phyloP scores from a whole-genome alignment of 2,888 invertebrate species.

The Pimpla rufipes region DNA sequence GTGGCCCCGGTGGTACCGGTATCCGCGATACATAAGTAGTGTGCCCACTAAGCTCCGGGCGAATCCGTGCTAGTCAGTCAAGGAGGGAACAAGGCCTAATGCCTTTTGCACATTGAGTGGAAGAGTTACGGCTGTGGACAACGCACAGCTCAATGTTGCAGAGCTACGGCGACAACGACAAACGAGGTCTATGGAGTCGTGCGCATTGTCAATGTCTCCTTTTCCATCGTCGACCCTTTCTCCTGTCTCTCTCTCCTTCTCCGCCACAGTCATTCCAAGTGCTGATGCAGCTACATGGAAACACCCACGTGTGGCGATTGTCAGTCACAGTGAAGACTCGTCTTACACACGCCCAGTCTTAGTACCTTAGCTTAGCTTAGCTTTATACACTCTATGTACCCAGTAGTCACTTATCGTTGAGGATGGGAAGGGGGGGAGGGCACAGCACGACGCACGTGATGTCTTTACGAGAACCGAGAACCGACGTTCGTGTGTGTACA shows the following conservation, averaged over 20 bases:
- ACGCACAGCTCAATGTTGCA: not conserved
- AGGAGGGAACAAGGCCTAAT: conserved; percentile 28
- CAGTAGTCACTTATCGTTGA: conserved; percentile 8
- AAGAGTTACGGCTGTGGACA: conserved; percentile 1
- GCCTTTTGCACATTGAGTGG: conserved; percentile 28
- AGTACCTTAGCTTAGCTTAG: not conserved
- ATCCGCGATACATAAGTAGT: conserved; percentile 30
- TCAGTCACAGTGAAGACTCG: conserved; percentile 19
- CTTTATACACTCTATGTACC: not conserved
- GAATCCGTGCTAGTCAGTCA: conserved; percentile 46
- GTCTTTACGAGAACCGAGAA: conserved; percentile 25
- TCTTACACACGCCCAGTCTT: not conserved
- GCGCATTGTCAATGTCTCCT: conserved; percentile 10
- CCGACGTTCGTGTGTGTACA: conserved; percentile 2
- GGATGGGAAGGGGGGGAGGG: not conserved
- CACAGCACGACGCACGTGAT: not conserved
- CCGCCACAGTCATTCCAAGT: not conserved
- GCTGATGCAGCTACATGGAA: not conserved
- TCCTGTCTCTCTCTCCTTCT: conserved; percentile 1
- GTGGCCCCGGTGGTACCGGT: conserved; percentile 18
- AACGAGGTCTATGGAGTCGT: not conserved
- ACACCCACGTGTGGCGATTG: conserved; percentile 27
- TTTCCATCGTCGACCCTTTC: not conserved
- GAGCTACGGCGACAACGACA: conserved; percentile 4
- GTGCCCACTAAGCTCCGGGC: conserved; percentile 28